Conservation (phyloP, 2,113 vertebrate species). For the Scomber scombrus region DNA sequence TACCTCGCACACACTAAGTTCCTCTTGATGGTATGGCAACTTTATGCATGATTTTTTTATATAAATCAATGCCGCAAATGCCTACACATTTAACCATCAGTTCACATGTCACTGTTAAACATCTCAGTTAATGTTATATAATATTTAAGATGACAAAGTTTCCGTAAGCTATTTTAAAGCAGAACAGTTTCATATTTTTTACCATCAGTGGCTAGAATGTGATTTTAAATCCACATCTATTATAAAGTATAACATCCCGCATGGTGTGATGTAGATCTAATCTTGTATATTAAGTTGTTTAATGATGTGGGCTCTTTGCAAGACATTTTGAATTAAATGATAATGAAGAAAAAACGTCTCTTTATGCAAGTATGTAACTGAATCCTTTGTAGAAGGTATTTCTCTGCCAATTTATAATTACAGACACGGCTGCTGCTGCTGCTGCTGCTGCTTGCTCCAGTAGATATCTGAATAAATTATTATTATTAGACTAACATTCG, state of each 20-base stretch:
- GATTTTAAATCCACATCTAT: conserved; percentile 5
- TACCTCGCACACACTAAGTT: background rate
- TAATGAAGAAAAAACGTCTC: background rate
- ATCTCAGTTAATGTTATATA: background rate
- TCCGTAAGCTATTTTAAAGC: background rate
- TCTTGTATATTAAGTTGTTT: conserved; percentile 4
- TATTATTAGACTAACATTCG: background rate
- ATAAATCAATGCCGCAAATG: background rate
- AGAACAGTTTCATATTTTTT: background rate
- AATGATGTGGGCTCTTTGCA: conserved; percentile 12
- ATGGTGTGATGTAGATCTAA: conserved; percentile 7
- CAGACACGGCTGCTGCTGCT: background rate
- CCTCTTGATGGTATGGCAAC: background rate
- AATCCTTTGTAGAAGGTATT: conserved; percentile 13
- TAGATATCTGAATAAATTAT: background rate
- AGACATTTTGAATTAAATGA: conserved; percentile 13
- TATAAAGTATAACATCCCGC: background rate
- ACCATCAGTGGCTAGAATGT: background rate
- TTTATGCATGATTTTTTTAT: conserved; percentile 2
- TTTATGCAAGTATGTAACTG: conserved; percentile 14
- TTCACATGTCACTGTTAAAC: background rate
- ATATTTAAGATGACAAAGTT: background rate
- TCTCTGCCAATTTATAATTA: conserved; percentile 20
- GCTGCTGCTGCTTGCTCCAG: background rate
- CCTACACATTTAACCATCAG: background rate